A percentile compares a stretch with the other conserved stretches of the same genome.
Evolutionary conservation across 2,113 vertebrate species (phyloP).

Genomic region (Ramphastos sulfuratus): DNA sequence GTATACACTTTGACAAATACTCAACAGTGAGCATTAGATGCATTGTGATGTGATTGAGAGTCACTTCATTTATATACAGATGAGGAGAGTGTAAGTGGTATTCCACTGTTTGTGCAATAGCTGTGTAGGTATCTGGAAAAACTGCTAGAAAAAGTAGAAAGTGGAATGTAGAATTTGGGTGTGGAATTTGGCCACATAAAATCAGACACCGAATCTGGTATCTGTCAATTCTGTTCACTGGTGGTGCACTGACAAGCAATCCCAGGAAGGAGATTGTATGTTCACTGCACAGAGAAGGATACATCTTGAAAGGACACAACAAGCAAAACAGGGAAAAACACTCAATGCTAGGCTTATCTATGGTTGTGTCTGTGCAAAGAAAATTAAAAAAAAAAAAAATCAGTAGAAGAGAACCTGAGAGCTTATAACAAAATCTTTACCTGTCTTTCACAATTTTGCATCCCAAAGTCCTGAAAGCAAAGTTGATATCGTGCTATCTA

Average conservation of each 20-base stretch:
- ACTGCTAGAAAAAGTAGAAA: not conserved
- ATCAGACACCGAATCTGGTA: rapidly evolving
- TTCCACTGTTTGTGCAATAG: not conserved
- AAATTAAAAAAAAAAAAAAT: not conserved
- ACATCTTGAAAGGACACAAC: not conserved
- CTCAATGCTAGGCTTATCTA: not conserved
- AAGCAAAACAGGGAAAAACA: not conserved
- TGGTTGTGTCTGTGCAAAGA: not conserved
- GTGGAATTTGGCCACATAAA: not conserved
- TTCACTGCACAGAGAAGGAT: not conserved
- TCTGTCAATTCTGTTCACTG: not conserved
- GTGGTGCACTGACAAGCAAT: not conserved
- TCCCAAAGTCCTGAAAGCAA: not conserved
- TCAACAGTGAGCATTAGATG: not conserved
- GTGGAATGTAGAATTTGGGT: not conserved
- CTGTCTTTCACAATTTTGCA: not conserved
- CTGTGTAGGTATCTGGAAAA: not conserved
- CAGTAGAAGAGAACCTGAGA: not conserved
- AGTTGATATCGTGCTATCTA: rapidly evolving
- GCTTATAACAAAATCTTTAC: not conserved
- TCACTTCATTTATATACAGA: not conserved
- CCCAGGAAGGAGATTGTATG: not conserved
- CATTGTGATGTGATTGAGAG: not conserved
- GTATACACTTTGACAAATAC: not conserved
- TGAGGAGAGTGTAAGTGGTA: not conserved